phyloP scores from a whole-genome alignment of 2,888 invertebrate species.

The Hemithea aestivaria region DNA sequence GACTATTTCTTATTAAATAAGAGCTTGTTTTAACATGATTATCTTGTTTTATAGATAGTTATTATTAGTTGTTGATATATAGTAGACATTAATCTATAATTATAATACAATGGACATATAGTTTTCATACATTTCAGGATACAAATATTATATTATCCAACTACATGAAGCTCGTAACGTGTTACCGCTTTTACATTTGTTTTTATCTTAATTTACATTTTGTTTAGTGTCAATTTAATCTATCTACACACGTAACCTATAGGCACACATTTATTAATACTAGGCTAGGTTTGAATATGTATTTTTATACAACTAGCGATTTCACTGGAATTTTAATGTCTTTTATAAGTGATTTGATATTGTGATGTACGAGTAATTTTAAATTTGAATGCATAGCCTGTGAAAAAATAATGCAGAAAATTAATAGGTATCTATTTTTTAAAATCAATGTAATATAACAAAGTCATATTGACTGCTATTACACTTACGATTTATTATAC shows the following conservation, averaged over 20 bases:
- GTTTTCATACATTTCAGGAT: constrained; percentile 15
- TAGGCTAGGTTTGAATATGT: constrained; percentile 16
- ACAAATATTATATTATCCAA: constrained; percentile 30
- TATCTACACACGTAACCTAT: constrained; percentile 63
- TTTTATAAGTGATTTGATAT: too few relatives aligned
- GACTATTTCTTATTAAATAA: too few relatives aligned
- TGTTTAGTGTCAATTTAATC: constrained; percentile 45
- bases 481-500: too few relatives aligned
- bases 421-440: too few relatives aligned
- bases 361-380: too few relatives aligned
- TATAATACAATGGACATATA: constrained; percentile 22
- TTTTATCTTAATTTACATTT: constrained; percentile 48
- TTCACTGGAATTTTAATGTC: too few relatives aligned
- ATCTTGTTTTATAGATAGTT: too few relatives aligned
- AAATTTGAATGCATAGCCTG: too few relatives aligned
- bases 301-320: neutral
- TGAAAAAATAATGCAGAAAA: too few relatives aligned
- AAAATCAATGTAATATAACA: too few relatives aligned
- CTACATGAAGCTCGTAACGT: constrained; percentile 63
- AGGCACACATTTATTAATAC: constrained; percentile 64
- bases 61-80: constrained; percentile 9
- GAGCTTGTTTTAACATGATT: too few relatives aligned
- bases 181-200: constrained; percentile 47
- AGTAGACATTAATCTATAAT: constrained; percentile 7
- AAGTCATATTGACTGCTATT: too few relatives aligned